Evolutionary conservation across 1,140 invertebrate species (phyloP), one percentile per base, ranked within the genome.

Genomic region (Temnothorax longispinosus): DNA sequence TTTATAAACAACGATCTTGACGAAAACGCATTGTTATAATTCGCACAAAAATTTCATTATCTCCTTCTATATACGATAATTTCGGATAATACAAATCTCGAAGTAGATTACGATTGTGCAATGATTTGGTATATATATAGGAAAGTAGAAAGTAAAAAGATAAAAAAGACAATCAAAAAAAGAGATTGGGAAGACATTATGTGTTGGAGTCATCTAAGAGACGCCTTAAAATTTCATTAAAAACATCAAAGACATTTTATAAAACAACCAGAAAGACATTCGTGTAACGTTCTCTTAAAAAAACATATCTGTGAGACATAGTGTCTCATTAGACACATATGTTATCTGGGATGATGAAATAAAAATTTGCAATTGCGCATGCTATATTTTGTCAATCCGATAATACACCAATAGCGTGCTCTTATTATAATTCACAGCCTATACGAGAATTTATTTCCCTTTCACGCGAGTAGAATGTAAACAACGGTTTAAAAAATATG

Each of bases 1-100:
- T 84, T 75, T 84, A 60, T n/a, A 84, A 84, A 62, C 69, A 84
- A 21, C 7, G 32, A 82, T 74, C 7, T 3, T 32, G 50, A 15
- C 35, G 0, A 75, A 54, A 74, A 6, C 27, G 4, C 21, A 54
- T 41, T 56, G 11, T 7, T 41, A 11, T 8, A 4, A 58, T 38
- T 47, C 6, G 10, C 21, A 13, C 21, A 54, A 13, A 32, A 27
- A 81, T 65, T 3, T 41, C 5, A 1, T 56, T 56, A 47, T 47
- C 3, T 47, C 11, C 47, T 13, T 13, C 10, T 47, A 3, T 47
- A 13, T 47, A 47, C 47, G 11, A 47, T 38, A 5, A 71, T 54
- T 4, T 67, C 35, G 27, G 6, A n/a, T n/a, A 18, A 35, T 74
- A 32, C 4, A 11, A 52, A 54, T 13, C 2, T n/a, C 10, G 8